Conservation (phyloP, 2,888 invertebrate species). For the Catonia carolina region DNA sequence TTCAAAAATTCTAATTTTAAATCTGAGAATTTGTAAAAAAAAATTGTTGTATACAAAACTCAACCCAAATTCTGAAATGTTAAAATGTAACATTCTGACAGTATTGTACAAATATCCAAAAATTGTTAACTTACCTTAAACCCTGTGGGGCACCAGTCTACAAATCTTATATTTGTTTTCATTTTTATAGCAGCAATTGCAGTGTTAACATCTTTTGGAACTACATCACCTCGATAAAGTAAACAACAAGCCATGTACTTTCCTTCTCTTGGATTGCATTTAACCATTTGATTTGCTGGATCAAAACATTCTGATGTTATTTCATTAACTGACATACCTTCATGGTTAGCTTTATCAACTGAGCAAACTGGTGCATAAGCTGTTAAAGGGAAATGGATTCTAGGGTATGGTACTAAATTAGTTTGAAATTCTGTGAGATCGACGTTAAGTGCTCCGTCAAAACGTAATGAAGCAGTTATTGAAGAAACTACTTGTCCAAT, state of each 20-base stretch:
- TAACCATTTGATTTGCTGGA: constrained; percentile 83
- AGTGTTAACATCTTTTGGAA: constrained; percentile 81
- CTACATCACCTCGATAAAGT: constrained; percentile 84
- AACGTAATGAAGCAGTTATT: constrained; percentile 32
- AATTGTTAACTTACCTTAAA: constrained; percentile 81
- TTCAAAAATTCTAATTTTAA: too few species aligned
- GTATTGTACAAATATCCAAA: too few species aligned
- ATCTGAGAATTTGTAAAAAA: too few species aligned
- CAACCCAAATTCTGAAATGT: too few species aligned
- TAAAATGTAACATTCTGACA: too few species aligned
- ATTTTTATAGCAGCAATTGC: constrained; percentile 73
- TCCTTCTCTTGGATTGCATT: constrained; percentile 74
- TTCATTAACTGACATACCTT: constrained; percentile 28
- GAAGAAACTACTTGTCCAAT: constrained; percentile 48
- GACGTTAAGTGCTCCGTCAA: constrained; percentile 32
- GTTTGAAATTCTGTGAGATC: constrained; percentile 34
- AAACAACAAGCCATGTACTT: constrained; percentile 89
- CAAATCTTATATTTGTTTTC: constrained; percentile 72
- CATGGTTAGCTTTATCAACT: constrained; percentile 24
- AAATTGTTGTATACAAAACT: too few species aligned
- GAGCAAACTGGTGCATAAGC: constrained; percentile 33
- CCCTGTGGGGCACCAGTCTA: constrained; percentile 91
- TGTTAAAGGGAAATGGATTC: constrained; percentile 32
- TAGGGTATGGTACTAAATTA: constrained; percentile 34
- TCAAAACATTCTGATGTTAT: constrained; percentile 69